Evolutionary conservation across 2,797 vertebrate genomes (phyloP).

Genomic region (Anolis apletophallus): DNA sequence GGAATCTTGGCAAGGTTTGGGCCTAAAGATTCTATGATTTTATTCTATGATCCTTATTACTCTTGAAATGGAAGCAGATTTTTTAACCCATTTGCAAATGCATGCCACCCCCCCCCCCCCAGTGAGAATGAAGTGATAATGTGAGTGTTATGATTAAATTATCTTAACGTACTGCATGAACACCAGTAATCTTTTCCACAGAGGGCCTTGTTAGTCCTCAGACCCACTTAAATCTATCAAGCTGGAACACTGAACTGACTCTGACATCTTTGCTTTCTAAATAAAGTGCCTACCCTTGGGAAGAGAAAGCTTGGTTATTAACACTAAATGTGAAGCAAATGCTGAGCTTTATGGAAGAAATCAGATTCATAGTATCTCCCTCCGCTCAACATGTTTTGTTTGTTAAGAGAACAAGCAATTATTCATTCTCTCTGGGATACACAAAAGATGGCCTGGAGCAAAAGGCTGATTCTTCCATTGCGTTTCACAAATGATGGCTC

Average conservation of each 20-base stretch:
- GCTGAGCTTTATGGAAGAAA: not conserved
- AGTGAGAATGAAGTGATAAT: conserved; percentile 57
- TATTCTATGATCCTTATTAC: conserved; percentile 3
- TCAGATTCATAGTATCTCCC: not conserved
- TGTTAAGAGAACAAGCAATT: not conserved
- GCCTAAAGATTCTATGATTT: too few species aligned
- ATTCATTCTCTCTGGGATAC: not conserved
- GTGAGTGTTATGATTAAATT: conserved; percentile 63
- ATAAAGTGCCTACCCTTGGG: not conserved
- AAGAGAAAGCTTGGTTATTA: not conserved
- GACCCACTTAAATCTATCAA: conserved; percentile 14
- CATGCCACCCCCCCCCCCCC: conserved; percentile 40
- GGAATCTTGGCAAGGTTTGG: too few species aligned
- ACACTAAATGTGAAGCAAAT: not conserved
- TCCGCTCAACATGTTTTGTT: not conserved
- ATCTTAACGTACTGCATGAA: conserved; percentile 68
- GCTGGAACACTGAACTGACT: conserved; percentile 51
- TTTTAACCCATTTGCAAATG: conserved; percentile 56
- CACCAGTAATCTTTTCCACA: conserved; percentile 55
- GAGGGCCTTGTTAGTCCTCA: conserved; percentile 57
- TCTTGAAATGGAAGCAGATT: conserved; percentile 45
- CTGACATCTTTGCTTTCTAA: conserved; percentile 38
- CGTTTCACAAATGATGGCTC: not conserved
- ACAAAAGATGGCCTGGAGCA: not conserved
- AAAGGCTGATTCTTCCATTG: not conserved